These are phyloP conservation scores for Epinotia bilunana DNA, from an alignment of 2,888 invertebrate species.

Conservation along the genomic window DNA sequence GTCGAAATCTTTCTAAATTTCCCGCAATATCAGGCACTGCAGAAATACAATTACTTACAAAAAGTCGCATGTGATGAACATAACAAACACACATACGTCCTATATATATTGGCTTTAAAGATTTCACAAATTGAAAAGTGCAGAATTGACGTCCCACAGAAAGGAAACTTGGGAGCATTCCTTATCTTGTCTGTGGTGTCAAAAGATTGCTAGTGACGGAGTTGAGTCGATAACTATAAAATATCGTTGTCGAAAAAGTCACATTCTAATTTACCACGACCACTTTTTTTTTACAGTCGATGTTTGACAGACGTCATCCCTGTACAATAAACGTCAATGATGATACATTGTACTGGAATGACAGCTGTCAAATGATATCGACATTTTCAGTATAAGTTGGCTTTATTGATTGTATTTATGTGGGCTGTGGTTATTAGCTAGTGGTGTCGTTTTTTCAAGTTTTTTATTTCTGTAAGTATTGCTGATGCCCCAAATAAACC, in stretches of 20 bases:
- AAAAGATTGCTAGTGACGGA: constrained; percentile 1
- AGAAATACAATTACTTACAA: neutral
- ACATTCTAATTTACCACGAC: neutral
- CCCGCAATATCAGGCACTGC: neutral
- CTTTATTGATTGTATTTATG: no score
- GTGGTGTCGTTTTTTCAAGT: no score
- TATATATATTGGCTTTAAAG: neutral
- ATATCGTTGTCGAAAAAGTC: neutral
- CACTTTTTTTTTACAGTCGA: no score
- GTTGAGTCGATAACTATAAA: neutral
- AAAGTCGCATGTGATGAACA: neutral
- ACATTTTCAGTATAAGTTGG: no score
- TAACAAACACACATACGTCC: neutral
- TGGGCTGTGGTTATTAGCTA: no score
- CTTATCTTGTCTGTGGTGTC: constrained; percentile 2
- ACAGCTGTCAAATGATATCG: no score
- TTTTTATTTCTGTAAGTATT: no score
- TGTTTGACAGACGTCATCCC: no score
- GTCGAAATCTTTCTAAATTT: neutral
- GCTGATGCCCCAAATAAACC: no score
- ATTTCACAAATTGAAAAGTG: constrained; percentile 4
- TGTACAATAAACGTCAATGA: no score
- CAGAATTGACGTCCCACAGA: constrained; percentile 1
- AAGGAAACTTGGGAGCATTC: neutral
- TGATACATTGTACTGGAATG: no score